Evolutionary conservation across 2,113 vertebrate species (phyloP).

Genomic region (Pygoscelis antarcticus): DNA sequence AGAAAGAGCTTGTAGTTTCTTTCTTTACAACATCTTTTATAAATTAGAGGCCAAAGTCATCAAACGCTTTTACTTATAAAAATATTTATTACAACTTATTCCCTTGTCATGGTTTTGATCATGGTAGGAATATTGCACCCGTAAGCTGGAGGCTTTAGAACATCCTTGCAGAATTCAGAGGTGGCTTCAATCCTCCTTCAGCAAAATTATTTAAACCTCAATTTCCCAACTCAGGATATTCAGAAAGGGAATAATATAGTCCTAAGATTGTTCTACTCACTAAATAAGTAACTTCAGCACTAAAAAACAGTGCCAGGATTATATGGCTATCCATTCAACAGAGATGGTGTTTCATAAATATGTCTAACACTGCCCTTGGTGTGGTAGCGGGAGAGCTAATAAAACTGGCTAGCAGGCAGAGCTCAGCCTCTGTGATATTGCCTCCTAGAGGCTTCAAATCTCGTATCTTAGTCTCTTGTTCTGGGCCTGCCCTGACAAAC

Average conservation of each 20-base stretch:
- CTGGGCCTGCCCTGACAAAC: not conserved
- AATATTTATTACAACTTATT: not conserved
- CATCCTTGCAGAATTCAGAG: not conserved
- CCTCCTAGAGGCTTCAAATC: not conserved
- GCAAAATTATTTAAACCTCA: not conserved
- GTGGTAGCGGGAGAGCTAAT: not conserved
- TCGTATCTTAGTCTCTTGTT: not conserved
- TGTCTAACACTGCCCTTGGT: not conserved
- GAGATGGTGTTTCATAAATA: not conserved
- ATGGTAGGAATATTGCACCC: rapidly evolving
- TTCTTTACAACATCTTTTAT: not conserved
- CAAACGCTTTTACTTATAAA: not conserved
- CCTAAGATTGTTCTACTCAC: not conserved
- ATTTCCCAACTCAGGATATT: not conserved
- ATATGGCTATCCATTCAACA: not conserved
- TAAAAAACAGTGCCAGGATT: not conserved
- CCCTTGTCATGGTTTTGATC: not conserved
- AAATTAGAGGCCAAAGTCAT: not conserved
- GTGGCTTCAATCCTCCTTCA: not conserved
- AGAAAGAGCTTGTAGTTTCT: not conserved
- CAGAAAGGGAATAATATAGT: not conserved
- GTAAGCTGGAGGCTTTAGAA: not conserved
- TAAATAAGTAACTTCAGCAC: not conserved
- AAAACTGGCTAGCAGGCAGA: not conserved
- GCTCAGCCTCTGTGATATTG: not conserved